phyloP scores from a whole-genome alignment of 2,113 vertebrate species.

The Chionis minor region DNA sequence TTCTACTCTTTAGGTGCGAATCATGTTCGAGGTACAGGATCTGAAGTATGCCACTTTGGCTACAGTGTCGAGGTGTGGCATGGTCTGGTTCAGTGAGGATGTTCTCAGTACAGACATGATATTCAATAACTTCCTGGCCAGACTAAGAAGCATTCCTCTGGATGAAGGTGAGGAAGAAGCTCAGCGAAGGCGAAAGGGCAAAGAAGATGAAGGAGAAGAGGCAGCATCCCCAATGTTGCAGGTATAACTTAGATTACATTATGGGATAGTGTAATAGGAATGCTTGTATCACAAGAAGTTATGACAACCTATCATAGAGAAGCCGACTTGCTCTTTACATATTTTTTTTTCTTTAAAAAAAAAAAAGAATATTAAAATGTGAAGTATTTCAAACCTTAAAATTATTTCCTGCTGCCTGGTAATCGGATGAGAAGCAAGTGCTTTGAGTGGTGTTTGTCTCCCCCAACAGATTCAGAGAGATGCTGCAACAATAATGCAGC shows the following conservation, averaged over 20 bases:
- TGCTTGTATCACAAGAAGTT: not conserved
- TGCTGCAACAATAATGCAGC: constrained; percentile 87
- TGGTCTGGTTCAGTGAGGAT: constrained; percentile 99
- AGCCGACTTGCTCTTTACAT: not conserved
- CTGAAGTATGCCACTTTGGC: constrained; percentile 96
- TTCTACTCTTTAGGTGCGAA: constrained; percentile 82
- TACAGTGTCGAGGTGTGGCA: constrained; percentile 96
- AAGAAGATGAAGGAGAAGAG: constrained; percentile 92
- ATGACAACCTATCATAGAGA: not conserved
- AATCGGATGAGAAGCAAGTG: not conserved
- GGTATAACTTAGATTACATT: constrained; percentile 65
- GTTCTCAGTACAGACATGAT: constrained; percentile 99
- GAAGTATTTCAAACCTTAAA: not conserved
- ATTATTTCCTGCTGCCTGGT: not conserved
- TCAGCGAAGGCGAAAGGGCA: constrained; percentile 88
- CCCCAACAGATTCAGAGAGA: constrained; percentile 91
- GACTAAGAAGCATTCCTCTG: constrained; percentile 93
- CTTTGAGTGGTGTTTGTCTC: not conserved
- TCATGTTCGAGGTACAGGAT: constrained; percentile 99
- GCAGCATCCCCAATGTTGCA: constrained; percentile 94
- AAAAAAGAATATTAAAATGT: not conserved
- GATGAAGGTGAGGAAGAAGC: constrained; percentile 98
- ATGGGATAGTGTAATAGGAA: not conserved
- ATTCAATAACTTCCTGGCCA: constrained; percentile 95
- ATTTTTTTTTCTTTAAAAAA: not conserved